phyloP scores from a whole-genome alignment of 2,888 invertebrate species.

The Euplagia quadripunctaria region DNA sequence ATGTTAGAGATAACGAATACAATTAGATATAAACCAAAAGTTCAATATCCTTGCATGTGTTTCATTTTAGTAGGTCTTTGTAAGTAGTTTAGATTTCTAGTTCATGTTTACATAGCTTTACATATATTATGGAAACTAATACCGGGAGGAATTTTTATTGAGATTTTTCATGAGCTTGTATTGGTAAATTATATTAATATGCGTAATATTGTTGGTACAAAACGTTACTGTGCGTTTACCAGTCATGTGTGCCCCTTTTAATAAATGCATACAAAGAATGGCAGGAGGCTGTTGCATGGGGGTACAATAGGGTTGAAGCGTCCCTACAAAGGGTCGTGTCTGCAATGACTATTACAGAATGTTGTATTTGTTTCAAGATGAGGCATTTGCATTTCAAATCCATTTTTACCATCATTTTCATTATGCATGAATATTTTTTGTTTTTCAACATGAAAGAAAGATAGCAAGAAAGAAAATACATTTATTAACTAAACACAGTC shows the following conservation, averaged over 20 bases:
- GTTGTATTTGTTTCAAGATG: neutral
- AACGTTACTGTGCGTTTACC: neutral
- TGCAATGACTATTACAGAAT: neutral
- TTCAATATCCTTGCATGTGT: neutral
- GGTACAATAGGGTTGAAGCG: neutral
- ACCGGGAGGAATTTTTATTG: too few relatives aligned
- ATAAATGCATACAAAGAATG: neutral
- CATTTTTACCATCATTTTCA: neutral
- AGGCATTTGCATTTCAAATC: neutral
- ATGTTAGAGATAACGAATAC: too few relatives aligned
- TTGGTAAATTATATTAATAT: neutral
- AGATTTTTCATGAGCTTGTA: neutral
- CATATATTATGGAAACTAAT: too few relatives aligned
- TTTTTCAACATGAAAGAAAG: too few relatives aligned
- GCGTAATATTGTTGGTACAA: neutral
- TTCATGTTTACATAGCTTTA: neutral
- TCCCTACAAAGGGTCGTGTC: neutral
- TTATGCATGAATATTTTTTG: neutral
- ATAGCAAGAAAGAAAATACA: too few relatives aligned
- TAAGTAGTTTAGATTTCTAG: neutral
- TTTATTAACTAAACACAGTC: too few relatives aligned
- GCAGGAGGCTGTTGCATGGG: neutral
- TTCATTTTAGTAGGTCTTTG: neutral
- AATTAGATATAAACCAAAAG: too few relatives aligned
- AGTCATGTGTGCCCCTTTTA: neutral